Conservation (phyloP, 2,113 vertebrate genomes). For the Pluvialis apricaria region DNA sequence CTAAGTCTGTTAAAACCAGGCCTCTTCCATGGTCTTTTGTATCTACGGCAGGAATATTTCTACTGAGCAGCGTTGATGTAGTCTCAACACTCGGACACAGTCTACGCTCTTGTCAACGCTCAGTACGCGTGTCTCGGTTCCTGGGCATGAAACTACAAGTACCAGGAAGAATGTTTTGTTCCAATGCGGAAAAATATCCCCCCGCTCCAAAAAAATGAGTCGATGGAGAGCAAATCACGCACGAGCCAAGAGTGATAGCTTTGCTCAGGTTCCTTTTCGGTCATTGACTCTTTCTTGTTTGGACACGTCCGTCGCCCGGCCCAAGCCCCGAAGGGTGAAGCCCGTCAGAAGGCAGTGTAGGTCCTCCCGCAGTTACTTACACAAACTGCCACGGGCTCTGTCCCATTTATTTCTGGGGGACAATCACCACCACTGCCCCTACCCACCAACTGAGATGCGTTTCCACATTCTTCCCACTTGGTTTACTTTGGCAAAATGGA, state of each 20-base stretch:
- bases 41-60: not conserved
- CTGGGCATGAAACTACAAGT: not conserved
- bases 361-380: not conserved
- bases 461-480: not conserved
- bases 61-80: not conserved
- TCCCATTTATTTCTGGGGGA: not conserved
- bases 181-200: not conserved
- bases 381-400: not conserved
- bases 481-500: not conserved
- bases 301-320: rapidly evolving
- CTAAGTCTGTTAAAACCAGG: not conserved
- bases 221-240: not conserved
- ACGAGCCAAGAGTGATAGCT: not conserved
- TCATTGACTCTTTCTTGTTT: not conserved
- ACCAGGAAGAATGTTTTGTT: not conserved
- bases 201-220: too few relatives aligned
- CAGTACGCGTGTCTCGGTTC: rapidly evolving
- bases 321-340: not conserved
- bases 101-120: not conserved
- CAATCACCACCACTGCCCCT: not conserved
- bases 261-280: not conserved
- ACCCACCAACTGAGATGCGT: not conserved
- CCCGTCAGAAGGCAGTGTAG: not conserved
- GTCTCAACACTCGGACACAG: not conserved
- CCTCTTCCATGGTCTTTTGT: not conserved